Percentiles rank a stretch among this genome's conserved stretches.
phyloP scores from a whole-genome alignment of 2,797 vertebrate genomes.

The Bovichtus variegatus region DNA sequence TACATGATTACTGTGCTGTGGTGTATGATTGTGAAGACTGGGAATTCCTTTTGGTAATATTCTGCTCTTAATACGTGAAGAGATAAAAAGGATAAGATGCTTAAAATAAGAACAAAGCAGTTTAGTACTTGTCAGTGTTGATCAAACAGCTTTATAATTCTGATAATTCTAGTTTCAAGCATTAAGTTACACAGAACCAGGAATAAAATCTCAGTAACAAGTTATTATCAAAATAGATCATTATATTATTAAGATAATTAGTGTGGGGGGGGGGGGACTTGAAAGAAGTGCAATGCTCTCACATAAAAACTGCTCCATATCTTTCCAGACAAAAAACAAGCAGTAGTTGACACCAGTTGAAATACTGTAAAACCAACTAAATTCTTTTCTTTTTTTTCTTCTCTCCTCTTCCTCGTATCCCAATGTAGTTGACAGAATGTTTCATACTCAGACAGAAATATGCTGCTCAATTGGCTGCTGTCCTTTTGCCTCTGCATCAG shows the following conservation, averaged over 20 bases:
- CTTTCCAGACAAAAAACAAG: background rate
- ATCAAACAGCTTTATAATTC: background rate
- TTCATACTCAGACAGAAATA: slow-evolving; percentile 40
- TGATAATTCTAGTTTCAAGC: background rate
- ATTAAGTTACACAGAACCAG: background rate
- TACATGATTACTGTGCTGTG: too few relatives aligned
- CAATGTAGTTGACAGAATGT: background rate
- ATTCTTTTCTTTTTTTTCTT: too few relatives aligned
- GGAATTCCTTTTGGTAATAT: background rate
- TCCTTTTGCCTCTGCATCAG: slow-evolving; percentile 29
- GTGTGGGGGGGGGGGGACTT: too few relatives aligned
- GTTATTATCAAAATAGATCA: background rate
- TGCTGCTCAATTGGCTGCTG: slow-evolving; percentile 45
- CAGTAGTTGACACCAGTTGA: too few relatives aligned
- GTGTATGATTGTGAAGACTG: too few relatives aligned
- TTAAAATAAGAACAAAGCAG: background rate
- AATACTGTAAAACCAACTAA: too few relatives aligned
- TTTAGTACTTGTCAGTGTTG: background rate
- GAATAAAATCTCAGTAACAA: background rate
- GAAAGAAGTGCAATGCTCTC: too few relatives aligned
- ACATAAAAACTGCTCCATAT: background rate
- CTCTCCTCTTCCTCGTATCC: background rate
- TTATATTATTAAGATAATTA: too few relatives aligned
- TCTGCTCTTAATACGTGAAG: background rate
- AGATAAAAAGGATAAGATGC: background rate